phyloP scores from a whole-genome alignment of 2,797 vertebrate species.

The Rousettus madagascariensis region DNA sequence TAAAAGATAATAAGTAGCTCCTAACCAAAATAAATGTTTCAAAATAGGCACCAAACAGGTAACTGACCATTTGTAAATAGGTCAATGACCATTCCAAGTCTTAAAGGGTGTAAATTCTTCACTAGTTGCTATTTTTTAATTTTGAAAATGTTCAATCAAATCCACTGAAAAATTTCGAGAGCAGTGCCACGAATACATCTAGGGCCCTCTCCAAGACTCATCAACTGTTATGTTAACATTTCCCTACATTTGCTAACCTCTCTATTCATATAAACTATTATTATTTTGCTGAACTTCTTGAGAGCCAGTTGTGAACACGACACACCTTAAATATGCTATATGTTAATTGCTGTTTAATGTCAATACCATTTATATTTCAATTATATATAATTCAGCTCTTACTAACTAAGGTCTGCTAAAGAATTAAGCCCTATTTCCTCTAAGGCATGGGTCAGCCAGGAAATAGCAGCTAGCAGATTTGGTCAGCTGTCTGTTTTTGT shows the following conservation, averaged over 20 bases:
- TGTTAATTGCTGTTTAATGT: neutral
- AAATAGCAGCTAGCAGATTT: neutral
- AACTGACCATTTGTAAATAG: neutral
- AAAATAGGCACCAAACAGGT: neutral
- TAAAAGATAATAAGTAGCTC: neutral
- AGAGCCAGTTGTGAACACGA: neutral
- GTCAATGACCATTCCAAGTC: neutral
- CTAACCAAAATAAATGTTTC: neutral
- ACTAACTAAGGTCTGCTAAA: neutral
- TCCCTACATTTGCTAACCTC: neutral
- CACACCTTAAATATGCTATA: neutral
- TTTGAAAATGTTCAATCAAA: neutral
- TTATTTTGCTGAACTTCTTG: neutral
- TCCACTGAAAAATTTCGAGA: neutral
- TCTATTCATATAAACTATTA: neutral
- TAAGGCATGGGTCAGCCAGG: neutral
- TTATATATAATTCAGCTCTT: neutral
- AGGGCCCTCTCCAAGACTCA: neutral
- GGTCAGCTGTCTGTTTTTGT: neutral
- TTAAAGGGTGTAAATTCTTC: neutral
- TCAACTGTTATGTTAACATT: neutral
- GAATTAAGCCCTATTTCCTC: neutral
- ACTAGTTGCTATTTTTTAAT: neutral
- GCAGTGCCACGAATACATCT: neutral
- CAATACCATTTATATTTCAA: neutral